These are phyloP conservation scores for Monochamus saltuarius DNA, from an alignment of 1,140 invertebrate genomes.

Conservation along the genomic window DNA sequence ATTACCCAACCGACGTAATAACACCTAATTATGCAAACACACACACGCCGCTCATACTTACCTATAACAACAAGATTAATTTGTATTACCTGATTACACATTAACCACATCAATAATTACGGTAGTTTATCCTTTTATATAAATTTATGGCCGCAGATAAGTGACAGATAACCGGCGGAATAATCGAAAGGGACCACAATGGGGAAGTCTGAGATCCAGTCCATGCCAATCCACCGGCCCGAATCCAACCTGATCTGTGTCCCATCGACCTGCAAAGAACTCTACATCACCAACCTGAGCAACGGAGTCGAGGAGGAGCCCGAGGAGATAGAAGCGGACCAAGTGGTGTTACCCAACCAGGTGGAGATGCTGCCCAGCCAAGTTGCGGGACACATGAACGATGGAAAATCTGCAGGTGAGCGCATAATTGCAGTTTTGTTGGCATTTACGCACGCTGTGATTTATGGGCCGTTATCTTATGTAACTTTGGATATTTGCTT, in stretches of 20 bases:
- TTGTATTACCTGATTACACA: no score
- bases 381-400: slow-evolving; percentile 67
- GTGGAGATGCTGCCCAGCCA: slow-evolving; percentile 58
- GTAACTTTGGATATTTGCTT: background rate
- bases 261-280: slow-evolving; percentile 25
- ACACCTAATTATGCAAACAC: no score
- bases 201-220: slow-evolving; percentile 41
- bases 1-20: no score
- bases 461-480: background rate
- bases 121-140: no score
- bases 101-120: no score
- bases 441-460: background rate
- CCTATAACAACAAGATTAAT: no score
- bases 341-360: slow-evolving; percentile 31
- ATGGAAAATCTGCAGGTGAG: slow-evolving; percentile 49
- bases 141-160: no score
- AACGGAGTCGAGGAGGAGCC: slow-evolving; percentile 19
- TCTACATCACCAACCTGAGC: slow-evolving; percentile 20
- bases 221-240: slow-evolving; percentile 34
- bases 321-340: slow-evolving; percentile 25
- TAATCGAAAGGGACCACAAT: slow-evolving; percentile 15
- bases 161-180: no score
- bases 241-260: slow-evolving; percentile 27
- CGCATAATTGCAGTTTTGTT: background rate
- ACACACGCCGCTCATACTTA: no score